phyloP scores from a whole-genome alignment of 2,888 invertebrate genomes.

The Pelosia muscerda region DNA sequence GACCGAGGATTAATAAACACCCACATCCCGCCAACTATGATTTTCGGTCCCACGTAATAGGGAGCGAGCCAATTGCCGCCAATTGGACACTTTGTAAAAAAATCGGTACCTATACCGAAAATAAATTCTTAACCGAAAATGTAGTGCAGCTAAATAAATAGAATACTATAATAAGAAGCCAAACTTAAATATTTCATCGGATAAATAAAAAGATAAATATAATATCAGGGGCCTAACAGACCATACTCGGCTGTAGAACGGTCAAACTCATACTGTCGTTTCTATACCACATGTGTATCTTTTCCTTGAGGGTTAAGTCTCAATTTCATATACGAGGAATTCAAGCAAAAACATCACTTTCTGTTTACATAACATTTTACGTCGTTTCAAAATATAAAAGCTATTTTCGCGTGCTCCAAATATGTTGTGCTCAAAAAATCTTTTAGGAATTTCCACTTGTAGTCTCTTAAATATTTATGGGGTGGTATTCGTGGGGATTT shows the following conservation, averaged over 20 bases:
- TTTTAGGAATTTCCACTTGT: not conserved
- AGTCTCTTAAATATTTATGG: no score
- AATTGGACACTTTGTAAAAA: no score
- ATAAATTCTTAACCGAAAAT: no score
- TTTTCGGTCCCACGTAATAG: no score
- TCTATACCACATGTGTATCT: not conserved
- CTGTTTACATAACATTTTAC: conserved; percentile 1
- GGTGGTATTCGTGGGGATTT: no score
- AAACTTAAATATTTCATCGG: no score
- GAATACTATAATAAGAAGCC: no score
- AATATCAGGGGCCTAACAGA: not conserved
- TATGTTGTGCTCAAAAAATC: not conserved
- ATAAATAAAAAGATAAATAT: not conserved
- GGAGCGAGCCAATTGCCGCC: no score
- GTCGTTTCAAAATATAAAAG: not conserved
- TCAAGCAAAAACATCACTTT: not conserved
- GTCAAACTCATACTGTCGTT: not conserved
- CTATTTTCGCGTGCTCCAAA: not conserved
- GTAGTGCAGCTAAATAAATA: no score
- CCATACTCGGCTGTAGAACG: not conserved
- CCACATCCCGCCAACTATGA: no score
- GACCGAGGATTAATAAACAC: no score
- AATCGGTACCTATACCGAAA: no score
- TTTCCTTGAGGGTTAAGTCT: conserved; percentile 4
- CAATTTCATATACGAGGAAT: not conserved